Evolutionary conservation across 2,888 invertebrate species (phyloP).

Genomic region (Serripes groenlandicus): DNA sequence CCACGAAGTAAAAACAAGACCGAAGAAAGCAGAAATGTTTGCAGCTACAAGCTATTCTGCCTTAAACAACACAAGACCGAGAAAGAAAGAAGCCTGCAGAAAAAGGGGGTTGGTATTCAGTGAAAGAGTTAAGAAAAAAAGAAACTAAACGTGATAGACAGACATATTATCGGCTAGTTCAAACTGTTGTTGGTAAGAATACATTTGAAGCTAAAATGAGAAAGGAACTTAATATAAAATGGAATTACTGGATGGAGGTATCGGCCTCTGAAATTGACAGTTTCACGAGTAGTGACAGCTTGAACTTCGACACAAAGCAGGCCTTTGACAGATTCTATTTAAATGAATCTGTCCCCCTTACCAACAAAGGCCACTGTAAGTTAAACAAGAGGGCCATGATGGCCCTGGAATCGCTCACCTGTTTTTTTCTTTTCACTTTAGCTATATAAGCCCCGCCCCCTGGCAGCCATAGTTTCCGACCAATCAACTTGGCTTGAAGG

Average conservation of each 20-base stretch:
- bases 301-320: conserved; percentile 1
- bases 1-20: conserved; percentile 5
- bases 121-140: neutral
- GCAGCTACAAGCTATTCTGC: conserved; percentile 16
- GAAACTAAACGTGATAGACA: neutral
- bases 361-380: neutral
- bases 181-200: conserved; percentile 5
- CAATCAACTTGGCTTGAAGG: too few species aligned
- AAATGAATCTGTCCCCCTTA: neutral
- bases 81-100: conserved; percentile 14
- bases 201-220: conserved; percentile 5
- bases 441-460: too few species aligned
- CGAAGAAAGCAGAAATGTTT: conserved; percentile 21
- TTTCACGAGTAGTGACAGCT: neutral
- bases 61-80: conserved; percentile 18
- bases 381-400: too few species aligned
- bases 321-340: conserved; percentile 15
- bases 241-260: conserved; percentile 13
- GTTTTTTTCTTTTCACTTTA: too few species aligned
- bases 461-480: too few species aligned
- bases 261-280: neutral
- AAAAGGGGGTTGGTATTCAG: conserved; percentile 11
- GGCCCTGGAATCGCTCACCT: too few species aligned
- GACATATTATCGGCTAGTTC: neutral
- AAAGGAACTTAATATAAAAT: conserved; percentile 14